A percentile compares a stretch with the other conserved stretches of the same genome.
phyloP scores from a whole-genome alignment of 1,140 invertebrate genomes.

The Aphis gossypii region DNA sequence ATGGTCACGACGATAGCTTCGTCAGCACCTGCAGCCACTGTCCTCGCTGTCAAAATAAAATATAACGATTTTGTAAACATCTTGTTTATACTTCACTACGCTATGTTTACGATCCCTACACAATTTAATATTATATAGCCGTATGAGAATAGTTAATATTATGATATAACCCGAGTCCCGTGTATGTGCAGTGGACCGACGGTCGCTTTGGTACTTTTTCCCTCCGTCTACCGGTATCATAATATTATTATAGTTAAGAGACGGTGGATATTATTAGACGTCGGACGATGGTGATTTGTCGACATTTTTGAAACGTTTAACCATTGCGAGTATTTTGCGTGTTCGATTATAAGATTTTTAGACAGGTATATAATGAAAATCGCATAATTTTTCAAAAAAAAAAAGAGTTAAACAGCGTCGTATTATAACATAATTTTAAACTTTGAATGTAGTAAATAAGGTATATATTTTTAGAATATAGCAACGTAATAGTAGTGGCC shows the following conservation, averaged over 20 bases:
- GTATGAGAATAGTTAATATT: neutral
- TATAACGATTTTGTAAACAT: neutral
- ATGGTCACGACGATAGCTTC: neutral
- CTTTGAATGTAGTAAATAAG: neutral
- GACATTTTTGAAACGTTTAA: neutral
- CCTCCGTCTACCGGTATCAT: neutral
- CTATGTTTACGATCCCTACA: neutral
- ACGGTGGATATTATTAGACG: neutral
- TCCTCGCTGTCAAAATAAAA: neutral
- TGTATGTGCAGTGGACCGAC: neutral
- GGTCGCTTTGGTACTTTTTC: neutral
- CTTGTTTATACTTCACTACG: neutral
- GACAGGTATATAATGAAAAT: neutral
- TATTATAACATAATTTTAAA: neutral
- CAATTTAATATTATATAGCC: neutral
- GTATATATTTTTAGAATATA: neutral
- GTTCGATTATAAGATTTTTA: neutral
- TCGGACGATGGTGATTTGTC: neutral
- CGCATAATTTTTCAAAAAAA: no score
- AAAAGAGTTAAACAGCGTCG: neutral
- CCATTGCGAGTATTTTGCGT: neutral
- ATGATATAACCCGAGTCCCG: neutral
- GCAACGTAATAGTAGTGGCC: neutral
- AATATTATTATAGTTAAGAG: no score
- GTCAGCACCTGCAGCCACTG: neutral